These are phyloP conservation scores for Pavo muticus DNA, from an alignment of 2,113 vertebrate species.

Conservation along the genomic window DNA sequence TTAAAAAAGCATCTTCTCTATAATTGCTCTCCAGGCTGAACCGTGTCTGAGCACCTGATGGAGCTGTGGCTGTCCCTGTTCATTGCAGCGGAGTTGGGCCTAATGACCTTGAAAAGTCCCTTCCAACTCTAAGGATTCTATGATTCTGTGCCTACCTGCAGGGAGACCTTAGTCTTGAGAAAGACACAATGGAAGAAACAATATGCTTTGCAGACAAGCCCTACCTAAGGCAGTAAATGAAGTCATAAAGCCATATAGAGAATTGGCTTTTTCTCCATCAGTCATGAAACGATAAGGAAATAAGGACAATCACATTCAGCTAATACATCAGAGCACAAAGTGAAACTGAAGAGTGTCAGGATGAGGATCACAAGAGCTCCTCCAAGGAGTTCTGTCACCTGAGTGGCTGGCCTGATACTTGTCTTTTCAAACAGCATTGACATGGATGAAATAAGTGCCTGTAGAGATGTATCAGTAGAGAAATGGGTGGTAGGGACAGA, in stretches of 20 bases:
- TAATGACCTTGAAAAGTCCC: too few relatives aligned
- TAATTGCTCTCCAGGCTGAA: neutral
- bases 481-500: neutral
- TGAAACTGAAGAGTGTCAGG: neutral
- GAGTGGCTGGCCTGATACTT: neutral
- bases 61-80: too few relatives aligned
- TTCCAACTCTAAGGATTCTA: too few relatives aligned
- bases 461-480: neutral
- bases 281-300: neutral
- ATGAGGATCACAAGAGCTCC: neutral
- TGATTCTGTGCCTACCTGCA: neutral
- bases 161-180: neutral
- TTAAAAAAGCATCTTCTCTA: neutral
- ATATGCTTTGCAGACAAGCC: neutral
- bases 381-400: neutral
- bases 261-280: neutral
- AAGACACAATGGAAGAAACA: neutral
- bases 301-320: neutral
- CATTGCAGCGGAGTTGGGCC: too few relatives aligned
- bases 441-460: accelerated
- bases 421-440: neutral
- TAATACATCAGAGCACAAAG: neutral
- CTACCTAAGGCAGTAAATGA: neutral
- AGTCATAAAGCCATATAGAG: neutral
- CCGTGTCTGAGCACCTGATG: too few relatives aligned